phyloP scores from a whole-genome alignment of 2,113 vertebrate species.

The Montifringilla adamsi region DNA sequence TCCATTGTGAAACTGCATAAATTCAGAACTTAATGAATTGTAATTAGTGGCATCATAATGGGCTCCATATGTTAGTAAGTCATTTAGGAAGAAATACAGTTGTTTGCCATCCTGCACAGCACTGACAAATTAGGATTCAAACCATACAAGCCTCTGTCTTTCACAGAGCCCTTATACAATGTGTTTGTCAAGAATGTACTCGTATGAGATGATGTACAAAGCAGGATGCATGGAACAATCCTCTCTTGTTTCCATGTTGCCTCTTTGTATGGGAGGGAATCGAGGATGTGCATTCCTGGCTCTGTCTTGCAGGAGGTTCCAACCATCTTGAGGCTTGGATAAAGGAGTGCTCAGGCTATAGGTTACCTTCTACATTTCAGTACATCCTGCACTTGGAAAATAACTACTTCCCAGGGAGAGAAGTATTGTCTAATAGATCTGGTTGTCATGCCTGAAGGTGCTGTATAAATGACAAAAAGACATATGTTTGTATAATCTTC shows the following conservation, averaged over 20 bases:
- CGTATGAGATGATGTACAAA: neutral
- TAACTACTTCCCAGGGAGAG: neutral
- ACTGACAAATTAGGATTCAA: slow-evolving; percentile 45
- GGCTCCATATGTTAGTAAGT: slow-evolving; percentile 24
- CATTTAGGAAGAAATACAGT: slow-evolving; percentile 39
- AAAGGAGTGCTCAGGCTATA: neutral
- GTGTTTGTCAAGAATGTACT: neutral
- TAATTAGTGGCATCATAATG: slow-evolving; percentile 43
- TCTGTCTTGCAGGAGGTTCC: neutral
- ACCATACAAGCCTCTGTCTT: slow-evolving; percentile 43
- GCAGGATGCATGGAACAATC: neutral
- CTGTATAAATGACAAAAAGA: slow-evolving; percentile 72
- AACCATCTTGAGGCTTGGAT: neutral
- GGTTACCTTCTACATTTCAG: neutral
- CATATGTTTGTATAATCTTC: slow-evolving; percentile 73
- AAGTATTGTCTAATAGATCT: slow-evolving; percentile 34
- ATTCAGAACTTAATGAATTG: slow-evolving; percentile 59
- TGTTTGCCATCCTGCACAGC: slow-evolving; percentile 32
- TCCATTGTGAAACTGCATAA: slow-evolving; percentile 33
- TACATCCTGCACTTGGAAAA: slow-evolving; percentile 19
- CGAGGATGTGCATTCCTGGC: neutral
- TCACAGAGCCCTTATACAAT: neutral
- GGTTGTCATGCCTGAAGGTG: slow-evolving; percentile 61
- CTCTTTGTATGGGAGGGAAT: neutral
- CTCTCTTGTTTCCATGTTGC: neutral